Base-by-base conservation (phyloP, 2,797 vertebrate genomes). In the Spondyliosoma cantharus region DNA sequence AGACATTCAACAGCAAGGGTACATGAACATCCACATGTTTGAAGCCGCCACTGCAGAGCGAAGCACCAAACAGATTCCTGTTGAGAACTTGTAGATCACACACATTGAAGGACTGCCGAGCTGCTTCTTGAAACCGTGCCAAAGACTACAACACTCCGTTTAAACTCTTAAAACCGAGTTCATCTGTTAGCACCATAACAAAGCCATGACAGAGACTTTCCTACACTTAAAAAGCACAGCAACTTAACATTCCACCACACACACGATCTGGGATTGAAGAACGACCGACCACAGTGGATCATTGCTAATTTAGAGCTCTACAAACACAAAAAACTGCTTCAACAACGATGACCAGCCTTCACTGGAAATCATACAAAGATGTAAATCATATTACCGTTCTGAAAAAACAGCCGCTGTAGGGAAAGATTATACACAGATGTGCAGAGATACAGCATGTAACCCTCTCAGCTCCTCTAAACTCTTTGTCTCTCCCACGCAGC, bases 231-330 rank as follows among this genome's bases (percentile, higher is more conserved):
- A 37, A 37, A 9, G 37, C 9, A 37, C 37, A 37, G 9, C 9
- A 37, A 11, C 37, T 11, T 37, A 37, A 37, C 37, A 11, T 37
- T 58, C 56, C 9, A 24, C 52, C 2, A 0, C 13, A 2, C 2
- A 14, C 52, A 24, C 52, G 6, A 14, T 8, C 52, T 8, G 5
- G 27, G 25, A 57, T 15, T 9, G 8, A 20, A 11, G 7, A 32
- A 1, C 17, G 12, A 58, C 56, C 16, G 4, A 5, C 29, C 17
- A 3, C 27, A 2, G 2, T 8, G 1, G 9, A 6, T n/a, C 0
- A 59, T 20, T 37, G 57, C 1, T 3, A 59, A 42, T n/a, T 37
- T 7, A 24, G 5, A 49, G 48, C 17, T 16, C 15, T 56, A 56
- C 25, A 32, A 32, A 32, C 17, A 37, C 29, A 14, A n/a, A 25